Evolutionary conservation across 2,888 invertebrate species (phyloP).

Genomic region (Cheilosia pagana): DNA sequence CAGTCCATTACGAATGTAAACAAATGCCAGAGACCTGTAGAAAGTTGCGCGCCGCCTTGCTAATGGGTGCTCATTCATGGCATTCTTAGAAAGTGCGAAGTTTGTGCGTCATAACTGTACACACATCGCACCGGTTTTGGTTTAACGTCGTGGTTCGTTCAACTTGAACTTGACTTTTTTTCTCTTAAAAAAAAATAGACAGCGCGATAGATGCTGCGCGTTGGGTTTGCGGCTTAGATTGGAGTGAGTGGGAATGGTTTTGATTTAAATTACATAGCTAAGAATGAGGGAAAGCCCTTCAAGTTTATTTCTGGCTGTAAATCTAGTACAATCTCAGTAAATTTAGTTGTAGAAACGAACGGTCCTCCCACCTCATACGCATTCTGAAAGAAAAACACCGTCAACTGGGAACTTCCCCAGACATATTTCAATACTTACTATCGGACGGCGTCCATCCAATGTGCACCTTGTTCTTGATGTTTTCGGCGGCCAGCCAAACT

Average conservation of each 20-base stretch:
- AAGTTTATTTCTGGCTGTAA: too few relatives aligned
- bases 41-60: slow-evolving; percentile 35
- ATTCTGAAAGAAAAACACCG: slow-evolving; percentile 47
- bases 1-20: slow-evolving; percentile 34
- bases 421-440: slow-evolving; percentile 78
- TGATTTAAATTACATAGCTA: too few relatives aligned
- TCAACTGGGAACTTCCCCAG: not conserved
- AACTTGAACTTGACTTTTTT: slow-evolving; percentile 66
- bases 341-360: not conserved
- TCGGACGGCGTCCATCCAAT: slow-evolving; percentile 86
- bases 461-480: slow-evolving; percentile 87
- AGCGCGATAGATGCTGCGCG: not conserved
- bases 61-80: slow-evolving; percentile 35
- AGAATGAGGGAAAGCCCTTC: too few relatives aligned
- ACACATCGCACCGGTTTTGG: slow-evolving; percentile 32
- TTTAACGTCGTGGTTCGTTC: slow-evolving; percentile 51
- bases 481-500: slow-evolving; percentile 90
- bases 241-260: too few relatives aligned
- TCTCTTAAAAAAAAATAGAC: slow-evolving; percentile 1
- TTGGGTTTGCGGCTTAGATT: not conserved
- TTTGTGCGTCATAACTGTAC: slow-evolving; percentile 9
- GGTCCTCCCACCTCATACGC: not conserved
- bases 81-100: slow-evolving; percentile 62
- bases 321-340: too few relatives aligned
- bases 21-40: slow-evolving; percentile 39